phyloP scores from a whole-genome alignment of 2,113 vertebrate genomes.

The Mesoclemmys tuberculata region DNA sequence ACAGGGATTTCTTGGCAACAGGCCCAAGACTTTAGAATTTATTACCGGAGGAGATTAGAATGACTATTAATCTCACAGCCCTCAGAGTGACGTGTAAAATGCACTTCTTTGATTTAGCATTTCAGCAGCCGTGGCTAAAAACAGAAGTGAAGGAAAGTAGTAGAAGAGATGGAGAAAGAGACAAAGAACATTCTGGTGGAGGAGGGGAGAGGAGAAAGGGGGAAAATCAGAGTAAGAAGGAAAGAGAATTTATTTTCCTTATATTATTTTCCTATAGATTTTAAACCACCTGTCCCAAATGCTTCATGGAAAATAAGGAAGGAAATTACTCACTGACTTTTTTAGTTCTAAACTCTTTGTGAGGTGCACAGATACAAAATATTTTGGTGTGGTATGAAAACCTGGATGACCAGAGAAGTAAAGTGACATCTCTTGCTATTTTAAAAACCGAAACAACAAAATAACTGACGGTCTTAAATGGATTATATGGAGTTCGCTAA shows the following conservation, averaged over 20 bases:
- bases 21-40: accelerated
- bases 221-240: accelerated
- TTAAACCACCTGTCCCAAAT: neutral
- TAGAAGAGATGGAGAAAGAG: neutral
- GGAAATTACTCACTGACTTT: neutral
- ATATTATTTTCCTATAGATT: too few relatives aligned
- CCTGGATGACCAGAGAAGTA: neutral
- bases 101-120: neutral
- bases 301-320: neutral
- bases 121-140: neutral
- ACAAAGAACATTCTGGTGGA: neutral
- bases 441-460: neutral
- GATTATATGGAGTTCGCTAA: neutral
- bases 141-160: neutral
- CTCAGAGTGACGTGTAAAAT: neutral
- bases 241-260: neutral
- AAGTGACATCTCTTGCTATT: accelerated
- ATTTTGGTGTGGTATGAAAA: neutral
- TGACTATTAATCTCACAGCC: neutral
- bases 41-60: neutral
- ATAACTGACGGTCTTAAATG: neutral
- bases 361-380: neutral
- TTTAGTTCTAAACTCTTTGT: neutral
- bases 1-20: neutral
- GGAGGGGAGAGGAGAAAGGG: neutral